Evolutionary conservation across 2,888 invertebrate species (phyloP).

Genomic region (Trilocha varians): DNA sequence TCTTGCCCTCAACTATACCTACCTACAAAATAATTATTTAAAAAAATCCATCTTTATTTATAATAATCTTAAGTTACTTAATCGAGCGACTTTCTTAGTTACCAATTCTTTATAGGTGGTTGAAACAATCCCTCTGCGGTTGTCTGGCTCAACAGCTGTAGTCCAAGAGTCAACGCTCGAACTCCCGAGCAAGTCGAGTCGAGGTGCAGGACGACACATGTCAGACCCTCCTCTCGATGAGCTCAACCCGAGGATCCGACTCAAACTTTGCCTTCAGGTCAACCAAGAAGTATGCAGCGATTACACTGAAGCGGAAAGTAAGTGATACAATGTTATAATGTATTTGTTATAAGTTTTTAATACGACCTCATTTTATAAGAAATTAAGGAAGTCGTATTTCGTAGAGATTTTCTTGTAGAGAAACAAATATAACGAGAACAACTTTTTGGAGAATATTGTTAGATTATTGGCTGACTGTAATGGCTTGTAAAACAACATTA

Average conservation of each 20-base stretch:
- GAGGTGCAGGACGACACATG: conserved; percentile 59
- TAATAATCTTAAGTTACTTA: too few species aligned
- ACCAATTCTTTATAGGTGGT: conserved; percentile 70
- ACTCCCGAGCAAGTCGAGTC: conserved; percentile 51
- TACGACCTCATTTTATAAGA: too few species aligned
- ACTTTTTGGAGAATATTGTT: too few species aligned
- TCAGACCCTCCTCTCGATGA: conserved; percentile 76
- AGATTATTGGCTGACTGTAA: too few species aligned
- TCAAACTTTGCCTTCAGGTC: conserved; percentile 86
- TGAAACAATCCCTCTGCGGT: conserved; percentile 80
- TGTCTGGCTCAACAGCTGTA: conserved; percentile 80
- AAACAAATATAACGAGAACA: too few species aligned
- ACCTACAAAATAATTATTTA: too few species aligned
- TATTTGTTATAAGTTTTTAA: neutral
- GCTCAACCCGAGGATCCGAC: conserved; percentile 79
- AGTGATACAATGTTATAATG: too few species aligned
- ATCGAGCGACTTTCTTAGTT: too few species aligned
- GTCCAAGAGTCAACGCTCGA: conserved; percentile 81
- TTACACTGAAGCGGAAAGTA: conserved; percentile 87
- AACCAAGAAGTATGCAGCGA: conserved; percentile 89
- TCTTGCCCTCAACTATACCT: too few species aligned
- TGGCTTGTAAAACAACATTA: too few species aligned
- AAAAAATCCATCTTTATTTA: conserved; percentile 2
- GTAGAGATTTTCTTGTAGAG: too few species aligned
- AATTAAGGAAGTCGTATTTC: too few species aligned